Conservation (phyloP, 2,888 invertebrate genomes). For the Arge pagana region DNA sequence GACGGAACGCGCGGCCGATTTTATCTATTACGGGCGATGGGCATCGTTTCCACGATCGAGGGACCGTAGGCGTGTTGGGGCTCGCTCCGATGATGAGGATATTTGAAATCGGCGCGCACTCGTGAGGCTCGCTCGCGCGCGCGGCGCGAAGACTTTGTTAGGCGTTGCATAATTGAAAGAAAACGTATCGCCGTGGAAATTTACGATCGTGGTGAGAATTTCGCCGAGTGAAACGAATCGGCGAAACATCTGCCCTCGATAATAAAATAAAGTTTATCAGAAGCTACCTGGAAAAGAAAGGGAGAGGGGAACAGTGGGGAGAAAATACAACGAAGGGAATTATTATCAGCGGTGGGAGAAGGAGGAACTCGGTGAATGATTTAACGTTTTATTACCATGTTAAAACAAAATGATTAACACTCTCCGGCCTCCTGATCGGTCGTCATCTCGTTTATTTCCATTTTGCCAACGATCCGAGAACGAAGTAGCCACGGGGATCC, state of each 20-base stretch:
- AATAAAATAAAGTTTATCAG: no score
- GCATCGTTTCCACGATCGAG: not conserved
- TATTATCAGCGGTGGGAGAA: not conserved
- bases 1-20: slow-evolving; percentile 5
- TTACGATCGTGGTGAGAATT: slow-evolving; percentile 10
- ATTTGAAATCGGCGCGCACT: slow-evolving; percentile 17
- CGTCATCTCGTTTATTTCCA: no score
- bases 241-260: no score
- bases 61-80: slow-evolving; percentile 29
- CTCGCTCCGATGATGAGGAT: slow-evolving; percentile 15
- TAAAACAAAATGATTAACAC: slow-evolving; percentile 32
- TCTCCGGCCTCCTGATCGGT: no score
- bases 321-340: slow-evolving; percentile 5
- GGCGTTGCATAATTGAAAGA: slow-evolving; percentile 28
- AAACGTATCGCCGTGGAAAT: slow-evolving; percentile 10
- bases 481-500: no score
- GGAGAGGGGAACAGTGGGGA: slow-evolving; percentile 6
- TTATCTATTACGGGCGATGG: not conserved
- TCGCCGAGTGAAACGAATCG: no score
- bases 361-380: slow-evolving; percentile 30
- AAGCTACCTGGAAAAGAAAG: slow-evolving; percentile 32
- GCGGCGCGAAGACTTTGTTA: slow-evolving; percentile 27
- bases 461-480: no score
- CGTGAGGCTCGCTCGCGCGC: no score
- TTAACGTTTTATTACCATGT: slow-evolving; percentile 33